Base-by-base conservation (phyloP, 2,797 vertebrate genomes). In the Lacerta viridis region DNA sequence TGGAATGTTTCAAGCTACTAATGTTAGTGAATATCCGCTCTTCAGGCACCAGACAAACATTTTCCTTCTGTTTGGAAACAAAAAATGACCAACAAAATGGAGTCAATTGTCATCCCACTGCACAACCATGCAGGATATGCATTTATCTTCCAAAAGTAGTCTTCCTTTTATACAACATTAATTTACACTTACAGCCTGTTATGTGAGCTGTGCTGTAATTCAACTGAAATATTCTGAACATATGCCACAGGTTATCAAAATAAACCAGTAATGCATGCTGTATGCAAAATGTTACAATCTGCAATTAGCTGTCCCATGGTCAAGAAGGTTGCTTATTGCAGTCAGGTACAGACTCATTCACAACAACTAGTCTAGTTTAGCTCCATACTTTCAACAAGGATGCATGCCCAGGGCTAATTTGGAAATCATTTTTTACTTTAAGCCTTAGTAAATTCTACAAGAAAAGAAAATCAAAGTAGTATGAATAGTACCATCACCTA, bases 301-400 rank as follows among this genome's bases (percentile, higher is more conserved):
- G 9, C 82, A 43, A 72, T 61, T 79, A 77, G 17, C 20, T 18
- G n/a, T 39, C 33, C 55, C 23, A 66, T 50, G 66, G 29, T n/a
- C 33, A 68, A 75, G 83, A 36, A 27, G 9, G 50, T 77, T 46
- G 68, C 25, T 64, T 72, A 25, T 1, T 66, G 39, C 77, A 80
- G 55, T 66, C 36, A 74, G n/a, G 27, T 79, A 71, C 46, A 88
- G 50, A 80, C 41, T 84, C n/a, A 80, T 36, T 80, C 25, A 61
- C 36, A 85, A 87, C 55, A 84, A 50, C 75, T 78, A 69, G 39
- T 71, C 82, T 84, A 79, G 55, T 33, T 84, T 43, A 72, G 66
- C 39, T 84, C 33, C 41, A 41, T 69, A 41, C 20, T 88, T 71
- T 59, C 13, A 9, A 69, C 23, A 84, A 79, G 23, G 33, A 72